A percentile compares a stretch with the other conserved stretches of the same genome.
These are phyloP conservation scores for Melinaea marsaeus DNA, from an alignment of 2,888 invertebrate genomes.

Conservation along the genomic window DNA sequence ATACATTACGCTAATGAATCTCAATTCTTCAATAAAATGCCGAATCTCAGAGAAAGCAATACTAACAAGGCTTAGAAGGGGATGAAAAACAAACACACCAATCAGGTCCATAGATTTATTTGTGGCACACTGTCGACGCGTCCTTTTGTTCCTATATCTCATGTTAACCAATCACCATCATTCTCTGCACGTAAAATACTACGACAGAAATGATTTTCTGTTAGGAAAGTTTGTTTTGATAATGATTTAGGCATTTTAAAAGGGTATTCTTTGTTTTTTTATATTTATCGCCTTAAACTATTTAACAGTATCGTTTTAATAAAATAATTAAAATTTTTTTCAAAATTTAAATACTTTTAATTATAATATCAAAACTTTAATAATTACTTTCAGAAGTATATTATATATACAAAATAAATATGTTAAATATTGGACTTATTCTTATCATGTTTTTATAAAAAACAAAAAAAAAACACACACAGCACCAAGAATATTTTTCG, in stretches of 20 bases:
- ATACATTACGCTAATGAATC: too few relatives aligned
- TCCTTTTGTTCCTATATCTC: conserved; percentile 3
- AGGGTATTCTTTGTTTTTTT: neutral
- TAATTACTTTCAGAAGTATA: too few relatives aligned
- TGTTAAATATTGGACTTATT: neutral
- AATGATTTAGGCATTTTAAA: neutral
- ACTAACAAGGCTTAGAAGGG: neutral
- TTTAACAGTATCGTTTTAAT: too few relatives aligned
- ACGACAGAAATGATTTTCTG: conserved; percentile 1
- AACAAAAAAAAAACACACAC: conserved; percentile 23
- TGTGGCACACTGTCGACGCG: neutral
- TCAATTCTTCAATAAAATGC: too few relatives aligned
- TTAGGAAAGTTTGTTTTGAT: conserved; percentile 1
- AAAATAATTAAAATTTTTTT: too few relatives aligned
- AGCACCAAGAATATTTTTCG: conserved; percentile 26
- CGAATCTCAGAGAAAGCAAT: too few relatives aligned
- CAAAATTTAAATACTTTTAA: too few relatives aligned
- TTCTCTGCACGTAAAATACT: neutral
- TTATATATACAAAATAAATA: too few relatives aligned
- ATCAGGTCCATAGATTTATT: neutral
- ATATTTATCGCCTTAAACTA: neutral
- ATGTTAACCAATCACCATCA: conserved; percentile 6
- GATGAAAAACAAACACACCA: neutral
- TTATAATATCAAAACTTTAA: too few relatives aligned
- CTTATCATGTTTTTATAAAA: conserved; percentile 20